A percentile compares a stretch with the other conserved stretches of the same genome.
These are phyloP conservation scores for Polydrusus tereticollis DNA, from an alignment of 2,888 invertebrate species.

Conservation along the genomic window DNA sequence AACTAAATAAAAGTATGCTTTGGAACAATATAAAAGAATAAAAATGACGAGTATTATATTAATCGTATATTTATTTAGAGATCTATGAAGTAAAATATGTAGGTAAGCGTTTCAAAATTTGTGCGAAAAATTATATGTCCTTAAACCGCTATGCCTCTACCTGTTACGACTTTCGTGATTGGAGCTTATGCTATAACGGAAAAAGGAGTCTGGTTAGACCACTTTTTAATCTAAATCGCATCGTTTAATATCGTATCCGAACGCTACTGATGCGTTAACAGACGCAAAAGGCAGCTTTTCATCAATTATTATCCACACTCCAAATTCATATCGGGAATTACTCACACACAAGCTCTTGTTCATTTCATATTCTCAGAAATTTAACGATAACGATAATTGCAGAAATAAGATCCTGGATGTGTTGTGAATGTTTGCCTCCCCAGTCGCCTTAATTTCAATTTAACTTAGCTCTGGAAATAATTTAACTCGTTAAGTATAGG, in stretches of 20 bases:
- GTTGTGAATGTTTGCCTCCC: constrained; percentile 55
- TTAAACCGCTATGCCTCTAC: too few species aligned
- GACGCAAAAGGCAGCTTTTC: constrained; percentile 41
- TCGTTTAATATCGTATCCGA: neutral
- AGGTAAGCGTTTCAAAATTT: too few species aligned
- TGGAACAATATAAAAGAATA: too few species aligned
- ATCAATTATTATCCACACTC: constrained; percentile 55
- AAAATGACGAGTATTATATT: too few species aligned
- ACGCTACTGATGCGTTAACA: constrained; percentile 11
- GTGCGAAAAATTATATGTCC: too few species aligned
- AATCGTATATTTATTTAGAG: too few species aligned
- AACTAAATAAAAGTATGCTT: too few species aligned
- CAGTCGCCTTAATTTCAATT: constrained; percentile 51
- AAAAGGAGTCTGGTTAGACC: too few species aligned
- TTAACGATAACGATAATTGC: constrained; percentile 56
- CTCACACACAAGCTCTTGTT: constrained; percentile 55
- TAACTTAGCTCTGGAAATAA: constrained; percentile 54
- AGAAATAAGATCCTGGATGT: constrained; percentile 57
- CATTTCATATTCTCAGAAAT: constrained; percentile 52
- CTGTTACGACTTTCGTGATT: too few species aligned
- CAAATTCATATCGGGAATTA: constrained; percentile 56
- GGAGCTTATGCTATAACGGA: too few species aligned
- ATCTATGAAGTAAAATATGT: too few species aligned
- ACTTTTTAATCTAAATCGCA: too few species aligned
- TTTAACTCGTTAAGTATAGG: constrained; percentile 54